A percentile compares a stretch with the other conserved stretches of the same genome.
Conservation (phyloP, 2,113 vertebrate genomes). For the Lagopus leucura region DNA sequence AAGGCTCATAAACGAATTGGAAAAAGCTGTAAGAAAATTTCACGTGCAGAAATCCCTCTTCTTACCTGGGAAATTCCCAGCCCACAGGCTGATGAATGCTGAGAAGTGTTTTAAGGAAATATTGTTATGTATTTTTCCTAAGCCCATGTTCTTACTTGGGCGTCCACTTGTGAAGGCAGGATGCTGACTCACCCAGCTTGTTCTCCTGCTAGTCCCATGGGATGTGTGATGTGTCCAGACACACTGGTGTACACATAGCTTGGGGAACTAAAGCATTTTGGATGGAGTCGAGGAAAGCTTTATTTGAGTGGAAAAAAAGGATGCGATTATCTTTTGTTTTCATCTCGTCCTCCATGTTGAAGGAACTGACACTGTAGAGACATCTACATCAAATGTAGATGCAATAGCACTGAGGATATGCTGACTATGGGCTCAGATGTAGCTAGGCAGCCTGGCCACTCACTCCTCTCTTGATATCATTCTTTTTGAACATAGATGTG, state of each 20-base stretch:
- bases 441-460: neutral
- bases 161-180: slow-evolving; percentile 42
- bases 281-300: neutral
- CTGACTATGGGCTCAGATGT: neutral
- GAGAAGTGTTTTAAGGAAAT: slow-evolving; percentile 50
- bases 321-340: neutral
- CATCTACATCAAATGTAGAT: neutral
- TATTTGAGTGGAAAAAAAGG: neutral
- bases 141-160: slow-evolving; percentile 32
- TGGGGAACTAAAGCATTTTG: neutral
- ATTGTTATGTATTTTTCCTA: slow-evolving; percentile 1
- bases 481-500: neutral
- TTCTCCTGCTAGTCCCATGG: slow-evolving; percentile 15
- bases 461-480: neutral
- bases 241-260: neutral
- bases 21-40: neutral
- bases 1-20: neutral
- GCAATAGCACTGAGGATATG: neutral
- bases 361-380: neutral
- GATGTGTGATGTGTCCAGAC: neutral
- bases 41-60: neutral
- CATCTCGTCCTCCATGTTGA: neutral
- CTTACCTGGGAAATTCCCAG: slow-evolving; percentile 48
- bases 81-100: slow-evolving; percentile 1
- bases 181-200: slow-evolving; percentile 58